Conservation (phyloP, 2,888 invertebrate genomes). For the Julus scandinavius region DNA sequence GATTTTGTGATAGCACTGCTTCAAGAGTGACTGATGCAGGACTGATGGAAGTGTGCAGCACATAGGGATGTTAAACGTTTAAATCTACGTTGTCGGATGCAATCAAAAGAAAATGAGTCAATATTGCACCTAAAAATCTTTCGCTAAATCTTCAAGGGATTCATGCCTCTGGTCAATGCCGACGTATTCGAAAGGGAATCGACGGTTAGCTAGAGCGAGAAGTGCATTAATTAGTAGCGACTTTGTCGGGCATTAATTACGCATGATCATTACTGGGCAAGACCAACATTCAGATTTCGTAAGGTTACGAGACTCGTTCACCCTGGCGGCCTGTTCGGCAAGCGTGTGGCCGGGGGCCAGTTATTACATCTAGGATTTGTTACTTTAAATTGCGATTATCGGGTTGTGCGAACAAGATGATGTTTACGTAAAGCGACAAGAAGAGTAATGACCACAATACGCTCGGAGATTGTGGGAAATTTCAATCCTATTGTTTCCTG, state of each 20-base stretch:
- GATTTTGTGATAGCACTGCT: too few species aligned
- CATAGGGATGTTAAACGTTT: background rate
- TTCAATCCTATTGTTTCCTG: constrained; percentile 30
- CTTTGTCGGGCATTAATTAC: background rate
- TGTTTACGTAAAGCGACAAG: background rate
- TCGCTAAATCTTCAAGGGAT: background rate
- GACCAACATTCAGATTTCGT: background rate
- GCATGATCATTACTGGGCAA: background rate
- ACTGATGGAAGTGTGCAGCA: too few species aligned
- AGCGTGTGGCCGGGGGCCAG: background rate
- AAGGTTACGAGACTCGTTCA: background rate
- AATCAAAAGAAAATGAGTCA: background rate
- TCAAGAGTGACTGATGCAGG: too few species aligned
- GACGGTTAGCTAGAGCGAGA: background rate
- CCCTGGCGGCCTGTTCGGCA: background rate
- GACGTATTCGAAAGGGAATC: background rate
- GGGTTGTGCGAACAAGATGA: background rate
- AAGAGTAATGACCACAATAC: constrained; percentile 25
- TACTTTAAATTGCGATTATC: constrained; percentile 42
- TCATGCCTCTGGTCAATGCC: background rate
- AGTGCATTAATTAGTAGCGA: constrained; percentile 1
- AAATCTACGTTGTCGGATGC: background rate
- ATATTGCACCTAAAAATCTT: background rate
- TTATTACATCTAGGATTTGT: background rate
- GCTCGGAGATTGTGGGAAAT: background rate